These are phyloP conservation scores for Candidula unifasciata DNA, from an alignment of 2,888 invertebrate genomes.

Conservation along the genomic window DNA sequence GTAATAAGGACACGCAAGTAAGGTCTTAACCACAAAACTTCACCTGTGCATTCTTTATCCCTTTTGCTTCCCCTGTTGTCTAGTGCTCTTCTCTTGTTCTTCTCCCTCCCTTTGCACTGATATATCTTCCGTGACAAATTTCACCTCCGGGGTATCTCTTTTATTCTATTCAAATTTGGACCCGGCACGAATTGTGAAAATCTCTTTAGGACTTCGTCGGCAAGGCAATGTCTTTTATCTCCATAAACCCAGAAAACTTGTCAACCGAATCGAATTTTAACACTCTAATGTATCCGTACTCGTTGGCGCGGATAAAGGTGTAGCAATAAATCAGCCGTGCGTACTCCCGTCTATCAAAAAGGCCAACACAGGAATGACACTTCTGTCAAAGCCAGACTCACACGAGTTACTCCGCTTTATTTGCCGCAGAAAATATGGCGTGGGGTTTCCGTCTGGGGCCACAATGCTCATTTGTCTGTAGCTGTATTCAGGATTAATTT, in stretches of 20 bases:
- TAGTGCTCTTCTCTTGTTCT: background rate
- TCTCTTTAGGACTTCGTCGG: background rate
- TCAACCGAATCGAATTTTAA: conserved; percentile 33
- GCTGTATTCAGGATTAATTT: too few species aligned
- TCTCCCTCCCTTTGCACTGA: background rate
- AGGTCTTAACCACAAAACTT: too few species aligned
- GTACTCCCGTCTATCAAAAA: conserved; percentile 13
- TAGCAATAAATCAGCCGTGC: conserved; percentile 37
- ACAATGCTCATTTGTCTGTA: background rate
- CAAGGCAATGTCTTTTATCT: background rate
- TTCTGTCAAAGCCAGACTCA: conserved; percentile 37
- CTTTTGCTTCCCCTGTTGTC: too few species aligned
- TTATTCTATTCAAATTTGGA: background rate
- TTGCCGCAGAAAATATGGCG: conserved; percentile 11
- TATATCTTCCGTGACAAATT: background rate
- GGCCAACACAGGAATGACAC: conserved; percentile 36
- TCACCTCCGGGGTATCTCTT: background rate
- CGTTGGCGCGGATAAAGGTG: background rate
- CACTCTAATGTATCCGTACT: conserved; percentile 26
- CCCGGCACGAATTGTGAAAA: background rate
- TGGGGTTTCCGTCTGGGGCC: conserved; percentile 7
- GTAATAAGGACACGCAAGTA: too few species aligned
- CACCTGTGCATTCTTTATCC: too few species aligned
- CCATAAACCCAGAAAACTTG: conserved; percentile 14
- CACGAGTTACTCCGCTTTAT: conserved; percentile 39